Percentiles rank a stretch among this genome's conserved stretches.
These are phyloP conservation scores for Nephrotoma guestfalica DNA, from an alignment of 2,888 invertebrate species.

Conservation along the genomic window DNA sequence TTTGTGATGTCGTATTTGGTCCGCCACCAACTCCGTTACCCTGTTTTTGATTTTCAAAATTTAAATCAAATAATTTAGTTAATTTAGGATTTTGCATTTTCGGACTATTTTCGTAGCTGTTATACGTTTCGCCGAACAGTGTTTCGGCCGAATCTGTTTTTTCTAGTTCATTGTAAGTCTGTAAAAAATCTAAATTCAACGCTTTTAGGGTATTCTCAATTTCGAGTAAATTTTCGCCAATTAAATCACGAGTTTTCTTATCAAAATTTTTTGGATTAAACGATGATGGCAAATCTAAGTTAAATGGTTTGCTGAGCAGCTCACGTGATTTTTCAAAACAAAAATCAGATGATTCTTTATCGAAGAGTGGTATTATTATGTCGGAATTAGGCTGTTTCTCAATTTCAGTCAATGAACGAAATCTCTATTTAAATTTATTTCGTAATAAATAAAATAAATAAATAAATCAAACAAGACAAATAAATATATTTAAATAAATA, in stretches of 20 bases:
- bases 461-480: not conserved
- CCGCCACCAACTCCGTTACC: not conserved
- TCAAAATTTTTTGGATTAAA: constrained; percentile 12
- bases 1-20: not conserved
- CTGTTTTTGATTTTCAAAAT: not conserved
- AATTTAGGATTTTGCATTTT: constrained; percentile 3
- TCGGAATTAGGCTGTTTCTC: constrained; percentile 33
- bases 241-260: constrained; percentile 22
- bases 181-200: constrained; percentile 31
- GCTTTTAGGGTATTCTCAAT: constrained; percentile 33
- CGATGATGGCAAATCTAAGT: constrained; percentile 20
- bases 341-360: constrained; percentile 58
- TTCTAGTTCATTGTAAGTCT: constrained; percentile 31
- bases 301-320: constrained; percentile 42
- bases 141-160: constrained; percentile 34
- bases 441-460: not conserved
- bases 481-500: not conserved
- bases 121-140: constrained; percentile 19
- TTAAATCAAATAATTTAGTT: not conserved
- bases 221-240: constrained; percentile 31
- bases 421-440: constrained; percentile 26
- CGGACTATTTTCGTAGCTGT: not conserved
- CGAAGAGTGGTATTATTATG: constrained; percentile 49
- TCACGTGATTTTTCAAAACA: constrained; percentile 58
- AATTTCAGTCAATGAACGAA: constrained; percentile 38